Percentiles rank a stretch among this genome's conserved stretches.
These are phyloP conservation scores for Enteromius trimaculatus DNA, from an alignment of 2,797 vertebrate species.

Conservation along the genomic window DNA sequence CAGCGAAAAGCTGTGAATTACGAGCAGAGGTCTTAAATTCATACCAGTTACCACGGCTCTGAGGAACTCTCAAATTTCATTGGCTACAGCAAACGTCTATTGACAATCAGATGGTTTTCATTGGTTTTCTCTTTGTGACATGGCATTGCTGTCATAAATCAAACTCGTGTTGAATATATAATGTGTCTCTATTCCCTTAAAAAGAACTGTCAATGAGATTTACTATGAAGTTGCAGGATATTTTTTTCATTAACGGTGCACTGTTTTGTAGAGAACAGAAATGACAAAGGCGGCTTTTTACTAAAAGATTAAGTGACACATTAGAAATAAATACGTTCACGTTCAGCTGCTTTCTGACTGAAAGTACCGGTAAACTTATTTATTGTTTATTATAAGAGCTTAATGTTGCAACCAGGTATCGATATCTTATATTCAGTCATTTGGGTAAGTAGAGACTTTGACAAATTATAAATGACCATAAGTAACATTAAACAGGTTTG, in stretches of 20 bases:
- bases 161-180: neutral
- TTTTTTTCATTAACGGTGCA: too few species aligned
- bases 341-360: neutral
- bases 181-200: neutral
- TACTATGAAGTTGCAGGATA: neutral
- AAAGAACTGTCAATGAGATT: neutral
- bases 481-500: neutral
- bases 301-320: neutral
- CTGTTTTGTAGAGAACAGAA: neutral
- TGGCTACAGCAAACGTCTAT: slow-evolving; percentile 15
- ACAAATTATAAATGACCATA: neutral
- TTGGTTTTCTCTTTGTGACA: slow-evolving; percentile 20
- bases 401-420: neutral
- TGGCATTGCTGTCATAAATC: neutral
- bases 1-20: neutral
- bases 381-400: neutral
- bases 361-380: neutral
- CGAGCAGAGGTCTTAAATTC: neutral
- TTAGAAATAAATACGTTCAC: neutral
- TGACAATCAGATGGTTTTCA: neutral
- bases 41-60: slow-evolving; percentile 7
- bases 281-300: neutral
- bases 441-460: neutral
- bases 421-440: neutral
- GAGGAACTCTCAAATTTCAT: neutral